phyloP scores from a whole-genome alignment of 2,113 vertebrate genomes.

The Hirundichthys speculiger region DNA sequence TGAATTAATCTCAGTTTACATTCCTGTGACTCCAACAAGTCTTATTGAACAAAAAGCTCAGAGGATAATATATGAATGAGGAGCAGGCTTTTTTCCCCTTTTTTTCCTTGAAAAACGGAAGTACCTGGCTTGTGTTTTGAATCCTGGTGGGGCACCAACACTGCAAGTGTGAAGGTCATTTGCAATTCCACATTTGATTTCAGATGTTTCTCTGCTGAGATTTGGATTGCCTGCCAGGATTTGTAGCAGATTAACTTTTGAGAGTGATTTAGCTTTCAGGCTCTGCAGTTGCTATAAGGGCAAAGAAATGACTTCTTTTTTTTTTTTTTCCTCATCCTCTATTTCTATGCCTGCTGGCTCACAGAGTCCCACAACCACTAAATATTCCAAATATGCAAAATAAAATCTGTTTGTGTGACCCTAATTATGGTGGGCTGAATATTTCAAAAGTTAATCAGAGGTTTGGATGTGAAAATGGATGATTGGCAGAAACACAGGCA shows the following conservation, averaged over 20 bases:
- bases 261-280: slow-evolving; percentile 69
- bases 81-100: not conserved
- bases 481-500: slow-evolving; percentile 16
- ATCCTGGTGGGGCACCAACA: slow-evolving; percentile 30
- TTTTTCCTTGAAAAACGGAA: not conserved
- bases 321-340: slow-evolving; percentile 39
- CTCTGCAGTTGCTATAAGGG: slow-evolving; percentile 44
- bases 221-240: slow-evolving; percentile 66
- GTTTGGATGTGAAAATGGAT: slow-evolving; percentile 21
- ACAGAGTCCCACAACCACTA: slow-evolving; percentile 13
- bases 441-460: slow-evolving; percentile 44
- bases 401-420: slow-evolving; percentile 25
- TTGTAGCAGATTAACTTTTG: slow-evolving; percentile 73
- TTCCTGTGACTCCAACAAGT: slow-evolving; percentile 10
- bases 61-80: not conserved
- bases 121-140: slow-evolving; percentile 20
- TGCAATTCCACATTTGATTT: slow-evolving; percentile 63
- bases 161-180: slow-evolving; percentile 39
- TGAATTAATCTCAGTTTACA: slow-evolving; percentile 5
- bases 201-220: slow-evolving; percentile 63
- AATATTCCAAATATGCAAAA: slow-evolving; percentile 38
- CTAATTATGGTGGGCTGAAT: slow-evolving; percentile 7
- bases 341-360: slow-evolving; percentile 4
- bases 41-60: not conserved
- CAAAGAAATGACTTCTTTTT: slow-evolving; percentile 39